Evolutionary conservation across 2,888 invertebrate genomes (phyloP), one percentile per base, ranked within the genome.

Genomic region (Barypeithes pellucidus): DNA sequence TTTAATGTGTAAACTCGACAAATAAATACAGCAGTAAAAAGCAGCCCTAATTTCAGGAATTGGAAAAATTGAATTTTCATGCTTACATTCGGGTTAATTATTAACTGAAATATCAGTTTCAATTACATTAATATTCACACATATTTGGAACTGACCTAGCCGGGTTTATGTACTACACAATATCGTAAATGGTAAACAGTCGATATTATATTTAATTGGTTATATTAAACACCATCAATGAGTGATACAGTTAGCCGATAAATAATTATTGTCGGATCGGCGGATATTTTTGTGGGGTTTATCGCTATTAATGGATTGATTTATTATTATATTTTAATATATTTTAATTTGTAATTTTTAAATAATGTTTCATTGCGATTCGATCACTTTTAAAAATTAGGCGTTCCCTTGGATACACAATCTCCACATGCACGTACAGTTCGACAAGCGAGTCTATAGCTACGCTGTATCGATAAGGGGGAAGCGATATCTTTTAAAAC

Each of bases 71-170:
- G 77, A 79, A 79, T 66, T 72, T 16, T 16, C 72, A 59, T 70
- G 70, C 69, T 61, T 72, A 71, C 66, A 73, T 70, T 67, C 73
- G 79, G 78, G 81, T 82, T 83, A 83, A 84, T 84, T 82, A 84
- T 83, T 81, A 81, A 82, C 81, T 82, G 81, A 79, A 82, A 82
- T 83, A 84, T 84, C 82, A 80, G 80, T 82, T 83, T 82, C 83
- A 83, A 84, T 84, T 83, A 80, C 82, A 84, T 84, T 84, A 83
- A 83, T 82, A 84, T 84, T 82, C 82, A 82, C 84, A 81, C 82
- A 81, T 81, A 83, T 84, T 83, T 82, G 82, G 82, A 83, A 84
- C 82, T 83, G 83, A 84, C 84, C 84, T 83, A 82, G 54, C 63
- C 67, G 67, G 45, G 63, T 59, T 70, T 54, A 57, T 62, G 67